These are phyloP conservation scores for Geotrupes spiniger DNA, from an alignment of 2,888 invertebrate genomes.

Conservation along the genomic window DNA sequence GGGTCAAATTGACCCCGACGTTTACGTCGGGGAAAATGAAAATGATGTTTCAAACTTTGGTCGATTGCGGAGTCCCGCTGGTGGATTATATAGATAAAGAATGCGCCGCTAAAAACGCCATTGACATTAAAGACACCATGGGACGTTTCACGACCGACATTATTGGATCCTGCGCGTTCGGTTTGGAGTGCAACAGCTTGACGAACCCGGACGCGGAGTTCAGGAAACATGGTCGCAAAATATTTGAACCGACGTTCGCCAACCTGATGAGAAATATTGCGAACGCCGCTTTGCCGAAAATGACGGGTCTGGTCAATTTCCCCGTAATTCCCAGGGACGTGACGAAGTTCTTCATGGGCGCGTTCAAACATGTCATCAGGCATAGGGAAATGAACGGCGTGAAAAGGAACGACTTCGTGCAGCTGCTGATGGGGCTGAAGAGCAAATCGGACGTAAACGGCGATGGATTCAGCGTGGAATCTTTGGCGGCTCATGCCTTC, in stretches of 20 bases:
- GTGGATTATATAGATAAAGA: conserved; percentile 1
- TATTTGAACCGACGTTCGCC: too few species aligned
- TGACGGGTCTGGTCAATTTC: too few species aligned
- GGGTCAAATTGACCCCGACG: conserved; percentile 12
- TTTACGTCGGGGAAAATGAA: conserved; percentile 62
- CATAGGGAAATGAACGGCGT: conserved; percentile 24
- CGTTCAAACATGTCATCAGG: conserved; percentile 35
- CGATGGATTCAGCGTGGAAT: conserved; percentile 10
- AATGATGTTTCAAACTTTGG: conserved; percentile 52
- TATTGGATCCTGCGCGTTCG: conserved; percentile 16
- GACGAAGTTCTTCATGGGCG: conserved; percentile 35
- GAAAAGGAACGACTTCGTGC: conserved; percentile 42
- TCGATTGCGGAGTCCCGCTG: conserved; percentile 2
- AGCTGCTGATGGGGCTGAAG: conserved; percentile 37
- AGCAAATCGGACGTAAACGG: conserved; percentile 8
- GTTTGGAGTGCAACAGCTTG: conserved; percentile 17
- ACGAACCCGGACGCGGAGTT: conserved; percentile 17
- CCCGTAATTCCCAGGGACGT: too few species aligned
- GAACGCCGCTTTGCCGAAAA: conserved; percentile 25
- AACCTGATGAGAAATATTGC: too few species aligned
- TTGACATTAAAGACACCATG: conserved; percentile 14
- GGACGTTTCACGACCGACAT: conserved; percentile 19
- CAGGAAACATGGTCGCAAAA: conserved; percentile 4
- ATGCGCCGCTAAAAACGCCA: background rate
- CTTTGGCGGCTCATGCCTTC: conserved; percentile 40